Percentiles rank a stretch among this genome's conserved stretches.
phyloP scores from a whole-genome alignment of 2,113 vertebrate species.

The pig (Sus scrofa) region DNA sequence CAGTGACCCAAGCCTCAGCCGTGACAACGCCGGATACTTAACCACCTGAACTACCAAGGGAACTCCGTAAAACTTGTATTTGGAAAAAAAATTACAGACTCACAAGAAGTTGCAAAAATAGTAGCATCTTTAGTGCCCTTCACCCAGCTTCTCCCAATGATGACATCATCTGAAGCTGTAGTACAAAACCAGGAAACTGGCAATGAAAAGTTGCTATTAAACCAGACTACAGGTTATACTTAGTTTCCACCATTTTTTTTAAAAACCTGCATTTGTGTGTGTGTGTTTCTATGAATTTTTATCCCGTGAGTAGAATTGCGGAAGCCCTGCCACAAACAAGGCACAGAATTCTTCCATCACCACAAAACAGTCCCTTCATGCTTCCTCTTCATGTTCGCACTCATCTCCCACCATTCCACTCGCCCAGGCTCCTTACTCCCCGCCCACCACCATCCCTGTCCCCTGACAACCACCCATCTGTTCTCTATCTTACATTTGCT shows the following conservation, averaged over 20 bases:
- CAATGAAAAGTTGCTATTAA: neutral
- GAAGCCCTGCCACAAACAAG: neutral
- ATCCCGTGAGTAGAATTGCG: neutral
- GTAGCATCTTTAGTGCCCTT: neutral
- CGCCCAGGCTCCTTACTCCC: neutral
- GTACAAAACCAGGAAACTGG: neutral
- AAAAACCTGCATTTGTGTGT: neutral
- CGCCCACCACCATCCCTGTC: neutral
- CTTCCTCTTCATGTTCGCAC: accelerated
- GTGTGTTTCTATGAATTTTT: neutral
- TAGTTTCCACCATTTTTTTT: neutral
- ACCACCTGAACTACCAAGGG: no score
- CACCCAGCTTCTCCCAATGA: neutral
- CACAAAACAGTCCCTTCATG: neutral
- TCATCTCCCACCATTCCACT: neutral
- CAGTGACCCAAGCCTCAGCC: no score
- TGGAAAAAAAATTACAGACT: constrained; percentile 5
- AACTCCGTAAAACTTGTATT: neutral
- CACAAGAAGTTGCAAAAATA: neutral
- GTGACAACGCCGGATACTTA: no score
- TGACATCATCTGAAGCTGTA: neutral
- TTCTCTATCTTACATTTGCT: neutral
- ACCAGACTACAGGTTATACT: neutral
- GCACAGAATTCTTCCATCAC: neutral
- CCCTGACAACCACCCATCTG: neutral